phyloP scores from a whole-genome alignment of 2,797 vertebrate species.

The Brachymystax lenok region DNA sequence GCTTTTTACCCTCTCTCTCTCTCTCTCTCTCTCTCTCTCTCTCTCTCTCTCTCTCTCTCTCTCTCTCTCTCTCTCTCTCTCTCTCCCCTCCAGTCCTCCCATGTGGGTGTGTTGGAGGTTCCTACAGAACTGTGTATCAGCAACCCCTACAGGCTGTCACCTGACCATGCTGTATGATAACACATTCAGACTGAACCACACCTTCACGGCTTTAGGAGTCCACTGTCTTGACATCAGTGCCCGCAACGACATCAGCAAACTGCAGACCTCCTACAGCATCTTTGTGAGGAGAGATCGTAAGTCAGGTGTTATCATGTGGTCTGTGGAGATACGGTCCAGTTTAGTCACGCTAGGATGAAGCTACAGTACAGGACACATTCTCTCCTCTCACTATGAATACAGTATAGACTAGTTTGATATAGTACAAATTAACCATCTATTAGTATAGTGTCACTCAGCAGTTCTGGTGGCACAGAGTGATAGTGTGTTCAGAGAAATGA shows the following conservation, averaged over 20 bases:
- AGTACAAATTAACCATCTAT: not conserved
- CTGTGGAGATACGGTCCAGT: not conserved
- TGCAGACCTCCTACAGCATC: constrained; percentile 81
- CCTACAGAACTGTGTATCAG: constrained; percentile 74
- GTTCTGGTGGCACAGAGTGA: too few species aligned
- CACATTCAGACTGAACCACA: constrained; percentile 78
- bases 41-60: not conserved
- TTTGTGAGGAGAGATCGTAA: constrained; percentile 78
- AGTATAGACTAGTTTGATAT: not conserved
- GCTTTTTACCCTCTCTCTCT: not conserved
- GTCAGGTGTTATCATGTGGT: constrained; percentile 28
- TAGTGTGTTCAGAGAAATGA: not conserved
- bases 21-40: too few species aligned
- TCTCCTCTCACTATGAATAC: not conserved
- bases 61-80: not conserved
- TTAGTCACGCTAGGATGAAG: not conserved
- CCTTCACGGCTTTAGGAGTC: constrained; percentile 74
- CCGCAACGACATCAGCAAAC: constrained; percentile 77
- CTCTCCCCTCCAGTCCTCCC: constrained; percentile 74
- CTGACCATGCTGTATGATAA: constrained; percentile 75
- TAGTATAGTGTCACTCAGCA: not conserved
- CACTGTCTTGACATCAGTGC: constrained; percentile 85
- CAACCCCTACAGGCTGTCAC: constrained; percentile 74
- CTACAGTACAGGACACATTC: not conserved
- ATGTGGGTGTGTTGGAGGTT: constrained; percentile 88